These are phyloP conservation scores for Patiria pectinifera DNA, from an alignment of 53 echinoderm and acorn worm species.

Conservation along the genomic window DNA sequence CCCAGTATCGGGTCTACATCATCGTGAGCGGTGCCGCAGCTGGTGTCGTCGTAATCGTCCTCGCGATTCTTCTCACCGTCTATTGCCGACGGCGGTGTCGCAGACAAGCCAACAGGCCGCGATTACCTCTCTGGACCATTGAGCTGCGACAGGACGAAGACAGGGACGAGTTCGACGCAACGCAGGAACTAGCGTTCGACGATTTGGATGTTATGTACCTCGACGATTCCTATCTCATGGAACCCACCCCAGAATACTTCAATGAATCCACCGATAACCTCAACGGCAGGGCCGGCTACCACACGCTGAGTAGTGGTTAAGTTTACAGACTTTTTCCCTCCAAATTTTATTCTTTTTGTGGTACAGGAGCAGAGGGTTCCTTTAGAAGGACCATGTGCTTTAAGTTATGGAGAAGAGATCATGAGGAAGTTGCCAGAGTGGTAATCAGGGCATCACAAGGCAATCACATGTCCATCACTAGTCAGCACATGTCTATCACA, in stretches of 20 bases:
- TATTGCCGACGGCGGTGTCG: slow-evolving; percentile 55
- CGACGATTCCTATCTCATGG: slow-evolving; percentile 95
- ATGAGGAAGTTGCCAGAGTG: too few relatives aligned
- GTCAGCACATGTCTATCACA: too few relatives aligned
- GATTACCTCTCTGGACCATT: slow-evolving; percentile 78
- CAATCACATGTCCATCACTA: too few relatives aligned
- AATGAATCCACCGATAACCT: slow-evolving; percentile 74
- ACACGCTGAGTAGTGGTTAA: slow-evolving; percentile 9
- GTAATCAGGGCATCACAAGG: too few relatives aligned
- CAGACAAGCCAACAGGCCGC: slow-evolving; percentile 9
- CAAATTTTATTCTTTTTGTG: too few relatives aligned
- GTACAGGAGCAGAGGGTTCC: neutral
- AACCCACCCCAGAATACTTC: slow-evolving; percentile 80
- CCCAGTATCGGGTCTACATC: slow-evolving; percentile 61
- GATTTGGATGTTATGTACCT: slow-evolving; percentile 95
- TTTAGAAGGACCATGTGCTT: neutral
- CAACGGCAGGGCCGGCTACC: slow-evolving; percentile 70
- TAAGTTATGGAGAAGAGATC: too few relatives aligned
- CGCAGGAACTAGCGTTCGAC: slow-evolving; percentile 38
- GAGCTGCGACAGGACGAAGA: slow-evolving; percentile 71
- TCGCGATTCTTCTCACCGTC: slow-evolving; percentile 50
- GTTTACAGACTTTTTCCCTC: too few relatives aligned
- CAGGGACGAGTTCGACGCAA: neutral
- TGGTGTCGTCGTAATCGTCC: slow-evolving; percentile 43
- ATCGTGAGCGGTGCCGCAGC: slow-evolving; percentile 62